phyloP scores from a whole-genome alignment of 1,140 invertebrate genomes.

The Diorhabda elongata region DNA sequence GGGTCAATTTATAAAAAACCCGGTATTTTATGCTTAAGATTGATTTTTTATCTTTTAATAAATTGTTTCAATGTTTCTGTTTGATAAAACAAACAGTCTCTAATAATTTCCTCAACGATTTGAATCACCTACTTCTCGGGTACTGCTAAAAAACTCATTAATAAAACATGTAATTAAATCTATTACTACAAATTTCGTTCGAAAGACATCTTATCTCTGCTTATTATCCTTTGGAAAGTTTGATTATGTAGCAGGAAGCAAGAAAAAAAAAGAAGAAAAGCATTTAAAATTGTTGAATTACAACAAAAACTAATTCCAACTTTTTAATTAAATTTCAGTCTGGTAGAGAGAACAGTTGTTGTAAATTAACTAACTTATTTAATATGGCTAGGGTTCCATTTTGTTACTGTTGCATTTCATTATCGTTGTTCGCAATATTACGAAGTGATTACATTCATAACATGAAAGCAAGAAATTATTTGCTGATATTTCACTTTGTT shows the following conservation, averaged over 20 bases:
- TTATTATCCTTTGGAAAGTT: slow-evolving; percentile 39
- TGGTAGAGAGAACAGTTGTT: slow-evolving; percentile 36
- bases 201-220: slow-evolving; percentile 35
- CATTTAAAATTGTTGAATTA: slow-evolving; percentile 47
- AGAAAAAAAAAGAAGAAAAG: slow-evolving; percentile 31
- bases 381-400: slow-evolving; percentile 34
- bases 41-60: no score
- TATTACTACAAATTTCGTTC: slow-evolving; percentile 32
- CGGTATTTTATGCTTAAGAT: no score
- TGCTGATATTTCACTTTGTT: not conserved
- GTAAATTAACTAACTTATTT: slow-evolving; percentile 44
- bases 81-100: no score
- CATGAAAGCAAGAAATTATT: slow-evolving; percentile 8
- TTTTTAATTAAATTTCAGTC: slow-evolving; percentile 48
- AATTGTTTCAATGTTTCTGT: no score
- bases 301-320: slow-evolving; percentile 49
- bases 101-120: no score
- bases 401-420: slow-evolving; percentile 30
- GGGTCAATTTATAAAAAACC: no score
- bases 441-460: slow-evolving; percentile 21
- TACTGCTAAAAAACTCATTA: slow-evolving; percentile 1
- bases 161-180: slow-evolving; percentile 31
- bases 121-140: no score
- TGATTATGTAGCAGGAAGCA: slow-evolving; percentile 34
- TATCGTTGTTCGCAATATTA: slow-evolving; percentile 14